Conservation (phyloP, 2,888 invertebrate species). For the Aethes cnicana region DNA sequence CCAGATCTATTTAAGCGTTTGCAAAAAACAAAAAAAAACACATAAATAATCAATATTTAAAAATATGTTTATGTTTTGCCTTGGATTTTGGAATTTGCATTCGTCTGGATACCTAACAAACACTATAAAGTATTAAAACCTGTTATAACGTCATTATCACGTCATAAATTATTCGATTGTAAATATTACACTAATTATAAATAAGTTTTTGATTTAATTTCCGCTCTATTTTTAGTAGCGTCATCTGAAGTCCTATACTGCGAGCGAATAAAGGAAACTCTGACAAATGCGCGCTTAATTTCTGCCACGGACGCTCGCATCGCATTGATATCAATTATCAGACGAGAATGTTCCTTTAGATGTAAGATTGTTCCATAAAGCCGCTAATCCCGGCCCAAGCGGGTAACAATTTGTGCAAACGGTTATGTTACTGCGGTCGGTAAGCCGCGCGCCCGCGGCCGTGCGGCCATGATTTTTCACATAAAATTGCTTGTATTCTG, state of each 20-base stretch:
- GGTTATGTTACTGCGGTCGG: conserved; percentile 80
- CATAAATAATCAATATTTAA: no score
- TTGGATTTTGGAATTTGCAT: no score
- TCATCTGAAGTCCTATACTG: conserved; percentile 42
- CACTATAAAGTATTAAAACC: no score
- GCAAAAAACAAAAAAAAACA: no score
- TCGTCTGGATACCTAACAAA: no score
- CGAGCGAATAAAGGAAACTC: conserved; percentile 56
- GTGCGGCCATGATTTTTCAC: conserved; percentile 65
- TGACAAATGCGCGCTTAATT: conserved; percentile 65
- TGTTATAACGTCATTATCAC: no score
- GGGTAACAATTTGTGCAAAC: conserved; percentile 78
- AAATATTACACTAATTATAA: no score
- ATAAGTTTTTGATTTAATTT: conserved; percentile 22
- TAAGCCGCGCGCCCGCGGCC: conserved; percentile 57
- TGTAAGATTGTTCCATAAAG: conserved; percentile 72
- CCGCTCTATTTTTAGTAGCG: conserved; percentile 17
- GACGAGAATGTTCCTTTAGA: conserved; percentile 39
- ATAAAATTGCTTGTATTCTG: conserved; percentile 55
- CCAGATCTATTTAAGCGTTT: conserved; percentile 16
- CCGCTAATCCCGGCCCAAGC: conserved; percentile 72
- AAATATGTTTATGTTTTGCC: no score
- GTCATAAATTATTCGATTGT: no score
- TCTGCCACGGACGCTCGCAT: conserved; percentile 60
- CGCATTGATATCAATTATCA: conserved; percentile 79